Percentiles rank a stretch among this genome's conserved stretches.
Conservation (phyloP, 2,797 vertebrate genomes). For the Pelochelys cantorii region DNA sequence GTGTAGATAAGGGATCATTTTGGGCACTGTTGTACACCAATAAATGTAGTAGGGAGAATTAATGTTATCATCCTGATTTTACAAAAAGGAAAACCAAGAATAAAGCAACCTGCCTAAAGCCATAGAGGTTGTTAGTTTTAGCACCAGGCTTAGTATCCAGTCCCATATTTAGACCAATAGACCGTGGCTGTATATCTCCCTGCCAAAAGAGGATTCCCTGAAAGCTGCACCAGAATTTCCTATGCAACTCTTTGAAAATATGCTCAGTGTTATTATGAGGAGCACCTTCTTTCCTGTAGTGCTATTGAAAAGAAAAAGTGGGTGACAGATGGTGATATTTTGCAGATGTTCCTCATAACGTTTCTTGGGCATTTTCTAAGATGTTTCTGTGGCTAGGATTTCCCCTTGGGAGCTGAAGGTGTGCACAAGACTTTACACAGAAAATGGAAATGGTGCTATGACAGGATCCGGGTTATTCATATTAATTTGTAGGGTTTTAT, state of each 20-base stretch:
- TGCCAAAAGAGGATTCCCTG: neutral
- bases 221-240: neutral
- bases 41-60: neutral
- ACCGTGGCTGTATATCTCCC: neutral
- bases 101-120: neutral
- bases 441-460: slow-evolving; percentile 38
- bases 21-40: neutral
- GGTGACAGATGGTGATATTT: neutral
- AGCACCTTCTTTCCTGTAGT: neutral
- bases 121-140: neutral
- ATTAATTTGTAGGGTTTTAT: slow-evolving; percentile 46
- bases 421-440: neutral
- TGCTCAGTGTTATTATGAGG: neutral
- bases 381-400: slow-evolving; percentile 42
- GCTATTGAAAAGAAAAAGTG: neutral
- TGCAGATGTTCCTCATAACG: neutral
- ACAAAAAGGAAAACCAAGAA: neutral
- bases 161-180: neutral
- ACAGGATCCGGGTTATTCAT: slow-evolving; percentile 44
- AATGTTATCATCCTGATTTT: neutral
- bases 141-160: neutral
- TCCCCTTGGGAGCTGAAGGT: slow-evolving; percentile 36
- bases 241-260: neutral
- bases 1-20: neutral
- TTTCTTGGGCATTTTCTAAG: slow-evolving; percentile 14